Percentiles rank a stretch among this genome's conserved stretches.
Conservation (phyloP, 2,113 vertebrate species). For the Mus spicilegus region DNA sequence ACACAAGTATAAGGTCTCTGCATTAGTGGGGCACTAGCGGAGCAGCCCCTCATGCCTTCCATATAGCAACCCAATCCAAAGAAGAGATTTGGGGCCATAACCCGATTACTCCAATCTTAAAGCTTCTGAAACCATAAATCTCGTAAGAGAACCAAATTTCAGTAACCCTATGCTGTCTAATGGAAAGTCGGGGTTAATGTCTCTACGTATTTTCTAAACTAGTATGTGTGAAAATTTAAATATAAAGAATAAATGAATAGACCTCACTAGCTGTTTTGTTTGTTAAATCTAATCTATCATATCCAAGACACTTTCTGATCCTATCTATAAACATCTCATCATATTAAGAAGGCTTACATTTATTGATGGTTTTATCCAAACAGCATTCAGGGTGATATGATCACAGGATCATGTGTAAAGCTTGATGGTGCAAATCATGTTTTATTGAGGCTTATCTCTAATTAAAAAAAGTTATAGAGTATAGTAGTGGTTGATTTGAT, state of each 20-base stretch:
- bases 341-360: constrained; percentile 32
- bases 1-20: background rate
- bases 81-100: background rate
- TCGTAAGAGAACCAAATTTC: background rate
- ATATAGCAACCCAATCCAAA: constrained; percentile 1
- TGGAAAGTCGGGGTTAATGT: background rate
- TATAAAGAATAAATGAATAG: background rate
- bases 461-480: constrained; percentile 57
- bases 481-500: background rate
- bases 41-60: background rate
- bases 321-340: constrained; percentile 24
- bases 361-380: constrained; percentile 60
- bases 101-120: background rate
- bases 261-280: background rate
- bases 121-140: background rate
- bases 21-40: background rate
- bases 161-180: background rate
- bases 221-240: constrained; percentile 24
- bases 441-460: constrained; percentile 64
- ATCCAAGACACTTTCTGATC: background rate
- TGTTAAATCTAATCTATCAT: constrained; percentile 32
- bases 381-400: constrained; percentile 29
- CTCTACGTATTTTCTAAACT: background rate
- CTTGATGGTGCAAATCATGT: constrained; percentile 34
- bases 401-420: constrained; percentile 27